Evolutionary conservation across 2,113 vertebrate species (phyloP).

Genomic region (Ceyx melanurus): DNA sequence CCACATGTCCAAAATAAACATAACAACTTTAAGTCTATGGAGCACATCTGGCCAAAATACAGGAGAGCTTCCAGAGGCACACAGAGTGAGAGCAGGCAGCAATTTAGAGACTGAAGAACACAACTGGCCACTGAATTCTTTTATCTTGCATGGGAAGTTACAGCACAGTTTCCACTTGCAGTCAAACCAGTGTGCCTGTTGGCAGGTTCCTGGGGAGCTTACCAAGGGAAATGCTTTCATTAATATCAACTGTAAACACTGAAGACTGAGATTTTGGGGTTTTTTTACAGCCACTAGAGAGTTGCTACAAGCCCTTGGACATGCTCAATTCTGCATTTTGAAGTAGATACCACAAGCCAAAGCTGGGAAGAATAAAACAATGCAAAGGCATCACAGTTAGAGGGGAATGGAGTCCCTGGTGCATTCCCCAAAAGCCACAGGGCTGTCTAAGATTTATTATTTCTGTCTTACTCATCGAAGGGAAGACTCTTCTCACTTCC

Average conservation of each 20-base stretch:
- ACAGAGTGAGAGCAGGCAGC: not conserved
- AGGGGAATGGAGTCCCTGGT: not conserved
- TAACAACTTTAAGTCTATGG: not conserved
- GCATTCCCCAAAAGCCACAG: not conserved
- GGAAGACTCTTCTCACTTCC: constrained; percentile 27
- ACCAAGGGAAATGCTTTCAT: not conserved
- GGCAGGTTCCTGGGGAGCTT: not conserved
- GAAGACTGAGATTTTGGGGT: not conserved
- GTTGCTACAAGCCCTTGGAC: not conserved
- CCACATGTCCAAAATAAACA: not conserved
- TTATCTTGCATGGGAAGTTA: not conserved
- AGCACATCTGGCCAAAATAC: not conserved
- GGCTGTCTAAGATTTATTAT: not conserved
- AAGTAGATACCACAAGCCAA: not conserved
- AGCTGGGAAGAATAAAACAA: not conserved
- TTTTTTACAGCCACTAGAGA: not conserved
- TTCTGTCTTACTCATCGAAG: constrained; percentile 17
- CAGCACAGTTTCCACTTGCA: not conserved
- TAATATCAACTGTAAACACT: not conserved
- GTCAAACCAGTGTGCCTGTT: not conserved
- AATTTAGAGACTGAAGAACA: not conserved
- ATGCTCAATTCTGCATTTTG: not conserved
- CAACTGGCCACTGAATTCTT: not conserved
- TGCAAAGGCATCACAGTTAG: not conserved
- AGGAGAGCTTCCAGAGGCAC: not conserved